Percentiles rank a stretch among this genome's conserved stretches.
phyloP scores from a whole-genome alignment of 2,888 invertebrate species.

The Minunthozetes semirufus region DNA sequence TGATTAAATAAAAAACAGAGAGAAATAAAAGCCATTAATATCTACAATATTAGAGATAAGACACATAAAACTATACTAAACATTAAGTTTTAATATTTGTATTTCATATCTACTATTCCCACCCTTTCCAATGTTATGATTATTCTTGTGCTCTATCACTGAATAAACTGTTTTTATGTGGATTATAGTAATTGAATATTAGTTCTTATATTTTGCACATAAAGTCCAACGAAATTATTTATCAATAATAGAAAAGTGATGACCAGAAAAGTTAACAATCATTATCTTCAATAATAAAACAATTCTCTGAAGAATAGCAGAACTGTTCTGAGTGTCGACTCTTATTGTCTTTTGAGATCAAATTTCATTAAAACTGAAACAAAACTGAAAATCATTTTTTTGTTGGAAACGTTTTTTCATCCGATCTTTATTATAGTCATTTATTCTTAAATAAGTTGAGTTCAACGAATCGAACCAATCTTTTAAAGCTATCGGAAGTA shows the following conservation, averaged over 20 bases:
- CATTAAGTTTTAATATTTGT: slow-evolving; percentile 13
- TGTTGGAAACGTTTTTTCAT: not conserved
- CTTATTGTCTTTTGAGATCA: not conserved
- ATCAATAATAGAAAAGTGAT: slow-evolving; percentile 1
- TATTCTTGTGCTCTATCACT: not conserved
- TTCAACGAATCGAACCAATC: not conserved
- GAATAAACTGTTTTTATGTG: not conserved
- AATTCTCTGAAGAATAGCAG: slow-evolving; percentile 2
- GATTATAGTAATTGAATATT: slow-evolving; percentile 7
- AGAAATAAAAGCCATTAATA: slow-evolving; percentile 1
- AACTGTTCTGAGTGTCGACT: slow-evolving; percentile 6
- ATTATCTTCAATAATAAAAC: slow-evolving; percentile 4
- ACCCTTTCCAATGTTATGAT: not conserved
- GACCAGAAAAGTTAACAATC: not conserved
- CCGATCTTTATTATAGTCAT: slow-evolving; percentile 1
- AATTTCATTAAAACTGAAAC: not conserved
- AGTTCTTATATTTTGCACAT: not conserved
- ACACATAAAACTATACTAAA: not conserved
- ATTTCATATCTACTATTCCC: not conserved
- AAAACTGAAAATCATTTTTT: not conserved
- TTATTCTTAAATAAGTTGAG: slow-evolving; percentile 10
- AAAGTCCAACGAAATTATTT: not conserved
- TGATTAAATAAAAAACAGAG: not conserved
- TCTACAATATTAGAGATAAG: not conserved
- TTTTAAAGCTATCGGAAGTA: not conserved